Evolutionary conservation across 37 sponge, comb jelly and placozoan species (phyloP), one percentile per base, ranked within the genome.

Genomic region (Petrosia ficiformis): DNA sequence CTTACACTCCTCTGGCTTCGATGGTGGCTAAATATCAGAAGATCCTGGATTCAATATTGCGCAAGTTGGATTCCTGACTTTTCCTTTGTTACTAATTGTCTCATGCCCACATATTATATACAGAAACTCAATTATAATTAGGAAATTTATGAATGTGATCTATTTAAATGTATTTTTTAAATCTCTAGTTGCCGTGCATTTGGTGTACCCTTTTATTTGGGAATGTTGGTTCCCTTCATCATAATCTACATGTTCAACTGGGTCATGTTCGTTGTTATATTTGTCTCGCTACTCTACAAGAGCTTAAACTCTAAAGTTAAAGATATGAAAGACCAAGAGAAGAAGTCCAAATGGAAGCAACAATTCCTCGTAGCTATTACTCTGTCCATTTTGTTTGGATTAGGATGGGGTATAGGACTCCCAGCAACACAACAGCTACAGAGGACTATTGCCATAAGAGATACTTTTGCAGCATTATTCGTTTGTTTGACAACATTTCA

Each of bases 341-440:
- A 52, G 26, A 33, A 31, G 26, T 35, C 25, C 26, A 3, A 19
- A 3, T 29, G n/a, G 16, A 73, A 41, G 29, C 59, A 81, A 58
- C 73, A 73, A 74, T 41, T 65, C 21, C 8, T 42, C 8, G 54
- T 81, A 4, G 42, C 74, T 6, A 29, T 40, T 3, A 61, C 41
- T 8, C 82, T 81, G 14, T 72, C 74, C n/a, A 34, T 81, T 28
- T 59, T 81, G 35, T 73, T 81, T 43, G 82, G 82, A 14, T 36
- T 81, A 22, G 82, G 82, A 1, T 81, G 82, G 82, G 73, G 34
- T 0, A 31, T 73, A 34, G 82, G 82, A 1, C 61, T 81, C 38
- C 64, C 73, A 35, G 74, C 74, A 31, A 72, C 67, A 26, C 73
- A 25, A 31, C 56, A 25, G 2, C 21, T 81, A 5, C 26, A n/a